A percentile compares a stretch with the other conserved stretches of the same genome.
Conservation (phyloP, 2,888 invertebrate species). For the Drosophila macrothrix region DNA sequence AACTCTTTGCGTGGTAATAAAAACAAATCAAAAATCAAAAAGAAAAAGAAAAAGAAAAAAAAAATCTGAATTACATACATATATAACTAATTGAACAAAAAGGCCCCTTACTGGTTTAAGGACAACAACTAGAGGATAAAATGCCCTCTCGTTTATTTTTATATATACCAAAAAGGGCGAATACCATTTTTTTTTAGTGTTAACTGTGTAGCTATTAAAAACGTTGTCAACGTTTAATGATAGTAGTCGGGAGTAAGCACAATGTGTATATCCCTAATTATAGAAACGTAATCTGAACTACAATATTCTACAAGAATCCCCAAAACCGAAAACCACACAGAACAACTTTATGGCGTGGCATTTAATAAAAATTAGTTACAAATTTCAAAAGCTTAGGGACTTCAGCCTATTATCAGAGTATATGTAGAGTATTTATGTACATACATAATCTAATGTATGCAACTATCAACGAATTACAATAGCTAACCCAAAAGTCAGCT, state of each 20-base stretch:
- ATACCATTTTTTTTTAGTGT: constrained; percentile 26
- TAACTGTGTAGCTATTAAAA: constrained; percentile 33
- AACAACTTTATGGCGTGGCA: constrained; percentile 72
- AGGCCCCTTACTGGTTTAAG: neutral
- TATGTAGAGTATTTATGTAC: constrained; percentile 24
- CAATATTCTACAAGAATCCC: constrained; percentile 16
- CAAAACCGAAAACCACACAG: constrained; percentile 11
- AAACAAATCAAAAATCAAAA: neutral
- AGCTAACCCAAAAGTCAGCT: constrained; percentile 50
- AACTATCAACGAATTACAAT: constrained; percentile 76
- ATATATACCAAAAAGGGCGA: constrained; percentile 35
- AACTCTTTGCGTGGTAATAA: constrained; percentile 40
- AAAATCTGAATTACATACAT: neutral
- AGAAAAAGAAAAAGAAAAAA: neutral
- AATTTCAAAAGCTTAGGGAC: constrained; percentile 12
- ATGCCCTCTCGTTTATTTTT: constrained; percentile 41
- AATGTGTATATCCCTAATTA: neutral
- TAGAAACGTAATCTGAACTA: constrained; percentile 11
- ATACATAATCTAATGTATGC: constrained; percentile 42
- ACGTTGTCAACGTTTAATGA: constrained; percentile 32
- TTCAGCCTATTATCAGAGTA: constrained; percentile 2
- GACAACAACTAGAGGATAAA: neutral
- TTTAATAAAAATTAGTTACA: constrained; percentile 56
- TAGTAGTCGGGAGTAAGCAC: constrained; percentile 13
- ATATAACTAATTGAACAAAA: constrained; percentile 6